Evolutionary conservation across 2,888 invertebrate species (phyloP).

Genomic region (Tortricodes alternella): DNA sequence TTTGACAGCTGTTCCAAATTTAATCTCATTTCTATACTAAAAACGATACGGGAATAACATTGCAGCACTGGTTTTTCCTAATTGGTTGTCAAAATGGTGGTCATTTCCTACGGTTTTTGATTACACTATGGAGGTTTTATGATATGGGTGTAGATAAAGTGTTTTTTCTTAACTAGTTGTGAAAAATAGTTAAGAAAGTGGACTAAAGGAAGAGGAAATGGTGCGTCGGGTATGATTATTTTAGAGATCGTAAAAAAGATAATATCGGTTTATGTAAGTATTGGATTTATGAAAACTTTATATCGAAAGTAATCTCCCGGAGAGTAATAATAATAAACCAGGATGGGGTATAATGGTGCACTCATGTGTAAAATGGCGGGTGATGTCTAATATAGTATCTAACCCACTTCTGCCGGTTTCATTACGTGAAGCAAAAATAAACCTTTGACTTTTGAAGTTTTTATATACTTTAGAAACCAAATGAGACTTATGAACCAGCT

Average conservation of each 20-base stretch:
- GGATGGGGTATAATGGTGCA: slow-evolving; percentile 25
- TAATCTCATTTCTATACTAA: too few species aligned
- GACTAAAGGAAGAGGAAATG: not conserved
- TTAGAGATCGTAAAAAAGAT: slow-evolving; percentile 36
- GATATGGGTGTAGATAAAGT: too few species aligned
- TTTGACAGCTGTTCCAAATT: too few species aligned
- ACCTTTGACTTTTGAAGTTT: not conserved
- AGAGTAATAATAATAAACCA: slow-evolving; percentile 27
- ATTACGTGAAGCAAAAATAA: not conserved
- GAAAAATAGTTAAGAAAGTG: too few species aligned
- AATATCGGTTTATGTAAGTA: slow-evolving; percentile 36
- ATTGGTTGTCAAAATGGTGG: too few species aligned
- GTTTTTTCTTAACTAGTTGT: too few species aligned
- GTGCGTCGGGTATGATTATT: slow-evolving; percentile 5
- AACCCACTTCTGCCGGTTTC: not conserved
- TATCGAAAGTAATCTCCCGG: slow-evolving; percentile 32
- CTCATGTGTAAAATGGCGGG: slow-evolving; percentile 21
- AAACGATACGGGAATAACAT: too few species aligned
- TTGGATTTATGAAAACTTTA: slow-evolving; percentile 37
- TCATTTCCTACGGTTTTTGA: too few species aligned
- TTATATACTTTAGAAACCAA: too few species aligned
- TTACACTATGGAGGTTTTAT: too few species aligned
- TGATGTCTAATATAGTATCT: not conserved
- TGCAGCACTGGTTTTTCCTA: too few species aligned
- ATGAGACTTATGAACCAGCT: too few species aligned